These are phyloP conservation scores for Meliscaeva auricollis DNA, from an alignment of 2,888 invertebrate genomes.

Conservation along the genomic window DNA sequence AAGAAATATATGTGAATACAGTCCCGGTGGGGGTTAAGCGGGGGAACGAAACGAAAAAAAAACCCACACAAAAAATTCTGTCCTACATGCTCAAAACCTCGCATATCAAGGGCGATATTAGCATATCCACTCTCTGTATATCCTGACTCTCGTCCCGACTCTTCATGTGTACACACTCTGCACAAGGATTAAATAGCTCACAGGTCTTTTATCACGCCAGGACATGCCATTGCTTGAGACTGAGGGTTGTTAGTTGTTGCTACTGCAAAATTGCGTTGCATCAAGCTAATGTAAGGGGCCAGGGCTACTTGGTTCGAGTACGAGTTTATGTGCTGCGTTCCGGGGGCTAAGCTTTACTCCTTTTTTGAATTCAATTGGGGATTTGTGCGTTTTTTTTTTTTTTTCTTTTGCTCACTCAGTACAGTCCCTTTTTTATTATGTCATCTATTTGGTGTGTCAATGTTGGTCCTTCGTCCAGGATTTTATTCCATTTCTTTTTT, in stretches of 20 bases:
- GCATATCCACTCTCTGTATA: conserved; percentile 69
- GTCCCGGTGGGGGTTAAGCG: conserved; percentile 34
- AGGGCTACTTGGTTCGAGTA: neutral
- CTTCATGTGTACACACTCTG: conserved; percentile 16
- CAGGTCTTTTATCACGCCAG: conserved; percentile 75
- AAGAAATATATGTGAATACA: conserved; percentile 68
- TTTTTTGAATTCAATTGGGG: conserved; percentile 72
- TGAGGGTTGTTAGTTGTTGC: conserved; percentile 36
- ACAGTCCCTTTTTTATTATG: conserved; percentile 11
- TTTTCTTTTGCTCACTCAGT: conserved; percentile 5
- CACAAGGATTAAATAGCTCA: conserved; percentile 74
- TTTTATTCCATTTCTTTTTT: neutral
- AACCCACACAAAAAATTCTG: conserved; percentile 59
- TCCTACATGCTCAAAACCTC: conserved; percentile 71
- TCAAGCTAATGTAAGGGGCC: conserved; percentile 37
- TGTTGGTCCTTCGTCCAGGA: conserved; percentile 29
- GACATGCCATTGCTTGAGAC: conserved; percentile 67
- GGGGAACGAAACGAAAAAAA: neutral
- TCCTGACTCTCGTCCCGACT: conserved; percentile 17
- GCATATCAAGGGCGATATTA: conserved; percentile 74
- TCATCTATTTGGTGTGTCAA: conserved; percentile 39
- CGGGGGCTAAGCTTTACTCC: conserved; percentile 51
- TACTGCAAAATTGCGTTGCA: conserved; percentile 57
- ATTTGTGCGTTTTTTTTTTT: conserved; percentile 52
- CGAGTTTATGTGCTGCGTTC: conserved; percentile 21